A percentile compares a stretch with the other conserved stretches of the same genome.
Evolutionary conservation across 2,797 vertebrate genomes (phyloP).

Genomic region (Artibeus lituratus): DNA sequence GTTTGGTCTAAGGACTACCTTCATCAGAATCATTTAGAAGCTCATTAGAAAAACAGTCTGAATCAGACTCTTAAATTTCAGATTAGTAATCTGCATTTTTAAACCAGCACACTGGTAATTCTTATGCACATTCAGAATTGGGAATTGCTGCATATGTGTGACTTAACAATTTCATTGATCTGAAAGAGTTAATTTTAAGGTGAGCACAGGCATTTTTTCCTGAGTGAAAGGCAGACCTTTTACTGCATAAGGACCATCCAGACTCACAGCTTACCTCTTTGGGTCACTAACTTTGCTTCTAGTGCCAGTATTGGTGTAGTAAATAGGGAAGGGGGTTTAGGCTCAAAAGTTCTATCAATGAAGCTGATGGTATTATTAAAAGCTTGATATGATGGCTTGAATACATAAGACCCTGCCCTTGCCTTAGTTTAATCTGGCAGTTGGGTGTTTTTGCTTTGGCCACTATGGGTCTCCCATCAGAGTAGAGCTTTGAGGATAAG

Average conservation of each 20-base stretch:
- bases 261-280: not conserved
- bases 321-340: not conserved
- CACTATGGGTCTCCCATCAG: not conserved
- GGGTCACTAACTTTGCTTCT: not conserved
- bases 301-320: not conserved
- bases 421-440: not conserved
- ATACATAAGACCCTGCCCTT: not conserved
- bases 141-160: not conserved
- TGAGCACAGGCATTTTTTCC: not conserved
- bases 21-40: not conserved
- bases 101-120: not conserved
- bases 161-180: not conserved
- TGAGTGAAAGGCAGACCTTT: not conserved
- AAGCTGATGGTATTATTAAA: not conserved
- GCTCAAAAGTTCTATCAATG: not conserved
- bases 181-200: not conserved
- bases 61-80: not conserved
- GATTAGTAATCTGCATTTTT: not conserved
- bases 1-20: not conserved
- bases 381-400: not conserved
- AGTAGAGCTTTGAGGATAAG: constrained; percentile 7
- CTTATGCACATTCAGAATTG: not conserved
- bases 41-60: not conserved
- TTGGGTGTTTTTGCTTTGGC: not conserved
- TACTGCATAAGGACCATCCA: not conserved